Base-by-base conservation (phyloP, 2,113 vertebrate genomes). In the Triplophysa tibetana region DNA sequence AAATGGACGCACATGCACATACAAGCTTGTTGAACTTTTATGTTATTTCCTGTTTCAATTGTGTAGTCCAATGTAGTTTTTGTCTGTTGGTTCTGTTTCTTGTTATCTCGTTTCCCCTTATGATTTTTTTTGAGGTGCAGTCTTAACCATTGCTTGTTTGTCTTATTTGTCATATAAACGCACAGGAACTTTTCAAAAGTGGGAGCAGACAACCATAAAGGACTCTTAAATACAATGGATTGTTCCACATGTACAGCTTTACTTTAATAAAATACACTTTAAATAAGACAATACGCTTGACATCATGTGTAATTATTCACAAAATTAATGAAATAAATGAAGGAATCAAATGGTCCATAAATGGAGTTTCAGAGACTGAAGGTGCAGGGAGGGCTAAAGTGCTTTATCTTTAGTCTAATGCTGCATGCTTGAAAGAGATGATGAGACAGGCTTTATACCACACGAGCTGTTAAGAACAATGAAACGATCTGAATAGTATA, bases 221-320 rank as follows among this genome's bases (percentile, higher is more conserved):
- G 50, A 70, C 12, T 45, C 11, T 50, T 50, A 56, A 74, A 33
- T 72, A 77, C 87, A 84, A 69, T 50, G 61, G 70, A 68, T 2
- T 17, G 62, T 87, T 84, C 64, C 86, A 81, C 85, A 86, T 70
- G 90, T 84, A 86, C 83, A 86, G 84, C 80, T 84, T 88, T 84
- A 75, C 68, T 93, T 91, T 91, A 92, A 91, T 92, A 89, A 90
- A 93, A 90, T 88, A 82, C 86, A 88, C 72, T 89, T 85, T 87
- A 87, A 66, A 88, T 89, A 80, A 85, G 41, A 75, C 48, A 78
- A 79, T 70, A 82, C 77, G 82, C 48, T 66, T 85, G 68, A 88
- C 69, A 84, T 85, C 89, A 90, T 92, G 92, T 91, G 85, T 84
- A 67, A 38, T 74, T 88, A 70, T 66, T 75, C 81, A 76, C 61